phyloP scores from a whole-genome alignment of 2,888 invertebrate species.

The Desoria tigrina region DNA sequence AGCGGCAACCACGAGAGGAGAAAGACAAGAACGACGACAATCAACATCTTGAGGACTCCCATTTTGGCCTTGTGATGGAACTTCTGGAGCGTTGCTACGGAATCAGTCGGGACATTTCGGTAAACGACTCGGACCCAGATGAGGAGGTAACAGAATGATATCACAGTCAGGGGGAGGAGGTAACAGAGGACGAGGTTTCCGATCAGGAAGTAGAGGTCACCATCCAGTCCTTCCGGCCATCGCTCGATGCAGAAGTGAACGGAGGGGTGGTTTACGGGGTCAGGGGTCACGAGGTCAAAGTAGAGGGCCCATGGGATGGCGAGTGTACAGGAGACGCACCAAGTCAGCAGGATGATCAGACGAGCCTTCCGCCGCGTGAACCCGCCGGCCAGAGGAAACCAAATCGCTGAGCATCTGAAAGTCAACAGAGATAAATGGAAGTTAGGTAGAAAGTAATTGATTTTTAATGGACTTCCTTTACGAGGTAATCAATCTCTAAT shows the following conservation, averaged over 20 bases:
- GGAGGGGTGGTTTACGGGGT: slow-evolving; percentile 75
- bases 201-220: slow-evolving; percentile 60
- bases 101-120: slow-evolving; percentile 62
- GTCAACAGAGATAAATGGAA: too few species aligned
- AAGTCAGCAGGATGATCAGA: slow-evolving; percentile 58
- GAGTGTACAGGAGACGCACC: slow-evolving; percentile 58
- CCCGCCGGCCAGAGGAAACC: slow-evolving; percentile 89
- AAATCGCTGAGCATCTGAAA: slow-evolving; percentile 85
- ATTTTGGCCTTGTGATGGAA: slow-evolving; percentile 56
- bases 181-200: slow-evolving; percentile 62
- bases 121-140: slow-evolving; percentile 61
- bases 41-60: slow-evolving; percentile 60
- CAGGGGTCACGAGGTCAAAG: slow-evolving; percentile 69
- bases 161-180: slow-evolving; percentile 60
- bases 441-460: too few species aligned
- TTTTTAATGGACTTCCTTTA: too few species aligned
- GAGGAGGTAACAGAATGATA: slow-evolving; percentile 61
- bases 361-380: slow-evolving; percentile 85
- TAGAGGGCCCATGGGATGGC: slow-evolving; percentile 60
- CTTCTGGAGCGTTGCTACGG: slow-evolving; percentile 51
- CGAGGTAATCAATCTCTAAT: too few species aligned
- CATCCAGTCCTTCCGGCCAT: slow-evolving; percentile 58
- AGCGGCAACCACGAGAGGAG: slow-evolving; percentile 63
- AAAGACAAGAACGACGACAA: slow-evolving; percentile 62
- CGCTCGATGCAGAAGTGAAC: slow-evolving; percentile 63